Base-by-base conservation (phyloP, 2,888 invertebrate genomes). In the Eupithecia subfuscata region DNA sequence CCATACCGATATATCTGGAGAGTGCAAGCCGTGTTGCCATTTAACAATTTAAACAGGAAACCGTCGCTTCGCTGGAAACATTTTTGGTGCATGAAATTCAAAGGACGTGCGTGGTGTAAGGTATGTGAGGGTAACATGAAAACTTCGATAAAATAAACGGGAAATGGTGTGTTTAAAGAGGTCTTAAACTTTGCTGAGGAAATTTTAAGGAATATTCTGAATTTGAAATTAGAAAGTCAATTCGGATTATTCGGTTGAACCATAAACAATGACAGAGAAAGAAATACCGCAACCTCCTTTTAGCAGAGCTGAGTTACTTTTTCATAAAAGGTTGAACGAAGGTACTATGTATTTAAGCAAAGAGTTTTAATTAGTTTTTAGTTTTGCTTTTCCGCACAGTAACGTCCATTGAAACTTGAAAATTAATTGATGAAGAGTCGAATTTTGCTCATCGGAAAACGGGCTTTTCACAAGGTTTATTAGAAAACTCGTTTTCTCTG, bases 1-100 rank as follows among this genome's bases (percentile, higher is more conserved):
- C 56, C 60, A 16, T 9, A 30, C 22, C 60, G 60, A 45, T 60
- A 80, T 83, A 82, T 82, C 81, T 79, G 80, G 75, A 80, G 79
- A 81, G 79, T 82, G 82, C 79, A 81, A 79, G 80, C 80, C 87
- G 88, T 56, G 56, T 56, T 56, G 22, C 56, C 56, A 56, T 87
- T 91, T 89, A 90, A 90, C 90, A 90, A 92, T 93, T 92, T 89
- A 89, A 90, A 90, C 90, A 90, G 84, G 88, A 88, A 85, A 85
- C 85, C 86, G 82, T 79, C 83, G 84, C 82, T 82, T 78, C 81
- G 84, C 78, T 79, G 83, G 82, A 85, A 87, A 89, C 89, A 91
- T 92, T 91, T 92, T 92, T 89, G 88, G 89, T 87, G 89, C 90
- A 89, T 90, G 88, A 90, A 91, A 90, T 90, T 89, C 85, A 78